These are phyloP conservation scores for Crocuta crocuta DNA, from an alignment of 2,113 vertebrate species.

Conservation along the genomic window DNA sequence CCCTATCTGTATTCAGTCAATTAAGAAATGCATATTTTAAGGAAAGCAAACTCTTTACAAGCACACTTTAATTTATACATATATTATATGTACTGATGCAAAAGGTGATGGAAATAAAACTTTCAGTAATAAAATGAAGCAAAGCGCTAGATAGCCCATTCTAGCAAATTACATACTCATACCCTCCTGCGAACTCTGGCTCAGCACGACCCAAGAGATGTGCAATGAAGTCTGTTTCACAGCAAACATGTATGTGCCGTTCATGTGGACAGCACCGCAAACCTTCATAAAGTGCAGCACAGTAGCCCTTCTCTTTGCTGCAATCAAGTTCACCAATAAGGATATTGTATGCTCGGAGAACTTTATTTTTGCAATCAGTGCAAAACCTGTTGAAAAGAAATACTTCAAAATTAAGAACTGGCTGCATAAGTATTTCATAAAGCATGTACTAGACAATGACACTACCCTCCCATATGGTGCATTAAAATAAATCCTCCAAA, in stretches of 20 bases:
- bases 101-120: slow-evolving; percentile 80
- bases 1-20: neutral
- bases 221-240: slow-evolving; percentile 97
- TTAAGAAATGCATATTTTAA: slow-evolving; percentile 31
- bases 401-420: slow-evolving; percentile 57
- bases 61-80: neutral
- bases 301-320: slow-evolving; percentile 97
- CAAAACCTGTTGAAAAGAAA: slow-evolving; percentile 91
- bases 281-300: slow-evolving; percentile 96
- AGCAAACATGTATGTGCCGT: slow-evolving; percentile 97
- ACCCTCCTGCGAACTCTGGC: slow-evolving; percentile 97
- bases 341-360: slow-evolving; percentile 96
- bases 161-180: slow-evolving; percentile 96
- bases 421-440: slow-evolving; percentile 17
- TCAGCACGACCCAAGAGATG: slow-evolving; percentile 97
- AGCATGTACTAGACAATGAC: neutral
- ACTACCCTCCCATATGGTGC: neutral
- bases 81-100: slow-evolving; percentile 35
- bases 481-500: neutral
- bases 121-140: slow-evolving; percentile 84
- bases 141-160: slow-evolving; percentile 91
- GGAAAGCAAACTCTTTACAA: neutral
- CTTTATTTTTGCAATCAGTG: slow-evolving; percentile 98
- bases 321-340: slow-evolving; percentile 96
- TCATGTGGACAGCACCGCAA: slow-evolving; percentile 97